Evolutionary conservation across 2,888 invertebrate species (phyloP), one percentile per base, ranked within the genome.

Genomic region (Malthinus flaveolus): DNA sequence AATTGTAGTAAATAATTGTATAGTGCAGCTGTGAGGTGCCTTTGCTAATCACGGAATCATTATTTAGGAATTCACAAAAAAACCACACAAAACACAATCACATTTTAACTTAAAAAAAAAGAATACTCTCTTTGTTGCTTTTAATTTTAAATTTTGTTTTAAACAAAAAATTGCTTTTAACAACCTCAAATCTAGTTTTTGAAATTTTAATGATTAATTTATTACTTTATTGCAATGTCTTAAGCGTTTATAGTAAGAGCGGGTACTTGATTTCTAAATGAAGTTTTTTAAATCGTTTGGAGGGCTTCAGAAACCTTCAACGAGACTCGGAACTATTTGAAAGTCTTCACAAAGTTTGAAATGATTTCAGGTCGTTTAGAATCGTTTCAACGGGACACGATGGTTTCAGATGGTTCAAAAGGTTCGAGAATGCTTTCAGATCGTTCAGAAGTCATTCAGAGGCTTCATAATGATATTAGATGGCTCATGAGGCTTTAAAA

Each of bases 21-120:
- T 52, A 59, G 55, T n/a, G 59, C 61, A 64, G 63, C 63, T 63
- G 62, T 59, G 59, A 61, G 66, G 66, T 66, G 66, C 66, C 66
- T 66, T 66, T 63, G 61, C 61, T 53, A 54, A 57, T 57, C 61
- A 61, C 57, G 49, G 61, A 23, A 49, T 56, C 39, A 42, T 42
- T 42, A 15, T 42, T 42, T 15, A 15, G 23, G 39, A 42, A 42
- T 42, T 42, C 15, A 42, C 39, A 42, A 7, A 15, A 7, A 15
- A 9, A 42, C 39, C 39, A 42, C 23, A 15, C 39, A 42, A 42
- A 23, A 42, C 39, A 42, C 39, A 42, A 42, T 23, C 39, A 42
- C 39, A 42, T 23, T n/a, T n/a, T 42, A 42, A 42, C 23, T 15
- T 23, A 42, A 15, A 15, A 42, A n/a, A 42, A 42, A 12, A 42